Conservation (phyloP, 2,888 invertebrate genomes). For the Neuroscelio doddi region DNA sequence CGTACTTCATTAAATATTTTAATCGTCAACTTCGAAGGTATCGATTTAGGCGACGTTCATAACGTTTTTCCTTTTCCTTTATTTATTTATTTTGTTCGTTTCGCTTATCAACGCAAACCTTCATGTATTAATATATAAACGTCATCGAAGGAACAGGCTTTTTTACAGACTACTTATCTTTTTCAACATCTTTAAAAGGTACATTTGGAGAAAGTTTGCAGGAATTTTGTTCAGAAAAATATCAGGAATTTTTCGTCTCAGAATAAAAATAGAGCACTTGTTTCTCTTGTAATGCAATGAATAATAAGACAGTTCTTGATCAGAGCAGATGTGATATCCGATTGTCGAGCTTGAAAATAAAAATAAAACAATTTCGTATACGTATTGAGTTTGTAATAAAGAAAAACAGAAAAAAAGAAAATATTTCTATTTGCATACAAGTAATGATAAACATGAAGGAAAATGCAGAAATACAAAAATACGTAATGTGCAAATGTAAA, state of each 20-base stretch:
- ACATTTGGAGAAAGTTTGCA: conserved; percentile 18
- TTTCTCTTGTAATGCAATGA: conserved; percentile 2
- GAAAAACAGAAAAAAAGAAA: too few relatives aligned
- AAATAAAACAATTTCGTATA: too few relatives aligned
- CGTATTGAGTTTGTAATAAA: too few relatives aligned
- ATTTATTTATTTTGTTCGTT: background rate
- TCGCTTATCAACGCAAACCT: background rate
- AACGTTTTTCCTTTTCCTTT: conserved; percentile 3
- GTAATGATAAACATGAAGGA: background rate
- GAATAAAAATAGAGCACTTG: conserved; percentile 31
- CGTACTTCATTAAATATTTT: conserved; percentile 36
- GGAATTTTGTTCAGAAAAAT: conserved; percentile 29
- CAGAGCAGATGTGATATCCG: background rate
- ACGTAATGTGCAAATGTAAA: background rate
- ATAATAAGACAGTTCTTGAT: too few relatives aligned
- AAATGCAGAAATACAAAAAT: background rate
- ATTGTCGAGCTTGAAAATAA: background rate
- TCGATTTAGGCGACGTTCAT: conserved; percentile 14
- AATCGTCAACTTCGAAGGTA: conserved; percentile 30
- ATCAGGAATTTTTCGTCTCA: conserved; percentile 17
- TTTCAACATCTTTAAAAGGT: conserved; percentile 18
- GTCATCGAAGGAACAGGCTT: conserved; percentile 29
- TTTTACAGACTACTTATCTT: conserved; percentile 21
- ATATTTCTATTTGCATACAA: background rate
- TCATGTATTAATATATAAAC: conserved; percentile 4